phyloP scores from a whole-genome alignment of 2,888 invertebrate species.

The Drosophila melanosoma region DNA sequence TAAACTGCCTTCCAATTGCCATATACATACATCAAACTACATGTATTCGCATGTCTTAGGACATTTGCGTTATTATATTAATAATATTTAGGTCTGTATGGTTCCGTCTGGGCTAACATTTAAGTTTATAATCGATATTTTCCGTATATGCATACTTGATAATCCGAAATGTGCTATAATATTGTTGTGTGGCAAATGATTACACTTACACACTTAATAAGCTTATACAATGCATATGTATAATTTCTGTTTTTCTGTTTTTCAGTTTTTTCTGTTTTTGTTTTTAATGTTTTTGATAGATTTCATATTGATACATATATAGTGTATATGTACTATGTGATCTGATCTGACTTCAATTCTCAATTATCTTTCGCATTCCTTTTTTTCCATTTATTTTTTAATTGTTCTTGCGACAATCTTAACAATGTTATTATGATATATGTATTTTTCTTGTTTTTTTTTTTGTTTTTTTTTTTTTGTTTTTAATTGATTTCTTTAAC shows the following conservation, averaged over 20 bases:
- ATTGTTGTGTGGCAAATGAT: constrained; percentile 75
- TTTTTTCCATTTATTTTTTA: constrained; percentile 64
- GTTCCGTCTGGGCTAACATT: constrained; percentile 64
- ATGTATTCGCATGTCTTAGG: constrained; percentile 46
- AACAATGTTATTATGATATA: constrained; percentile 78
- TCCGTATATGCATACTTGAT: constrained; percentile 62
- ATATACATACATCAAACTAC: constrained; percentile 69
- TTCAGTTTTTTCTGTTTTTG: constrained; percentile 28
- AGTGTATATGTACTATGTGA: constrained; percentile 15
- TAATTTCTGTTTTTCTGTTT: constrained; percentile 7
- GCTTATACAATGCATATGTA: constrained; percentile 45
- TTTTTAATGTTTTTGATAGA: constrained; percentile 43
- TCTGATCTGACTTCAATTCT: constrained; percentile 35
- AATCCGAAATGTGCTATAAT: constrained; percentile 77
- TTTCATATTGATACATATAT: constrained; percentile 21
- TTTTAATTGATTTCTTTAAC: constrained; percentile 39
- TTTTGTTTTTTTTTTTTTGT: neutral
- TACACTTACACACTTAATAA: constrained; percentile 66
- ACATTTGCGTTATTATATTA: constrained; percentile 50
- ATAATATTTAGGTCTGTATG: constrained; percentile 56
- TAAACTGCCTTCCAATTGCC: constrained; percentile 65
- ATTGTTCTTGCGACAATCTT: constrained; percentile 78
- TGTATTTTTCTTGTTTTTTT: constrained; percentile 16
- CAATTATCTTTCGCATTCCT: constrained; percentile 22
- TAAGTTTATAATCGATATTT: constrained; percentile 56